Percentiles rank a stretch among this genome's conserved stretches.
Evolutionary conservation across 2,113 vertebrate species (phyloP).

Genomic region (Corydoras maculifer): DNA sequence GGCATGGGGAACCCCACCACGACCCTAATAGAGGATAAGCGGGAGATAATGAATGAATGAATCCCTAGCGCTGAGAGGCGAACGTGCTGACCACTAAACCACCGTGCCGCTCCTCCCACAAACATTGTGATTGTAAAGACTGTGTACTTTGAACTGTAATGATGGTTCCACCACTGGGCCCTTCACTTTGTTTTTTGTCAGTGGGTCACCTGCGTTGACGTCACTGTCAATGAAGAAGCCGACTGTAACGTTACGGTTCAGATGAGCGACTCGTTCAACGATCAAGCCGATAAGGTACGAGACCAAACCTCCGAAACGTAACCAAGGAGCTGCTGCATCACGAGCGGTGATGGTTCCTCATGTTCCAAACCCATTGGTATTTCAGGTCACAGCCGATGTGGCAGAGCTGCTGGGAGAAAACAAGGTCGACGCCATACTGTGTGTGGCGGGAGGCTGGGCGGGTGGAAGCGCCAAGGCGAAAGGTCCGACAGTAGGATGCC

Average conservation of each 20-base stretch:
- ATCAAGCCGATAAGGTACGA: constrained; percentile 76
- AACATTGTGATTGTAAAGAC: no score
- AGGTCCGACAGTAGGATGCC: constrained; percentile 58
- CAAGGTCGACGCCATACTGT: constrained; percentile 80
- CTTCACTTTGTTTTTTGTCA: constrained; percentile 33
- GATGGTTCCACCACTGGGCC: not conserved
- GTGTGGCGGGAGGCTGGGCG: constrained; percentile 84
- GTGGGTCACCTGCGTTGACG: constrained; percentile 80
- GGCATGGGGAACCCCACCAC: no score
- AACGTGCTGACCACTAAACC: no score
- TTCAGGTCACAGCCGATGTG: constrained; percentile 73
- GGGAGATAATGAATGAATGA: no score
- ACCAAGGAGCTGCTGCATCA: not conserved
- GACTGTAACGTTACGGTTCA: constrained; percentile 70
- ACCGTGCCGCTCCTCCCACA: no score
- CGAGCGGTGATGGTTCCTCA: not conserved
- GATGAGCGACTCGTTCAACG: constrained; percentile 67
- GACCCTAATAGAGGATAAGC: no score
- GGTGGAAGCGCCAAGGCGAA: constrained; percentile 81
- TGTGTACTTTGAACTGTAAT: not conserved
- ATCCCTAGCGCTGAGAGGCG: no score
- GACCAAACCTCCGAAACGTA: no score
- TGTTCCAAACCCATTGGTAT: not conserved
- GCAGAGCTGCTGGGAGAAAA: constrained; percentile 70
- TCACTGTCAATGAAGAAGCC: constrained; percentile 72